Evolutionary conservation across 2,113 vertebrate genomes (phyloP), one percentile per base, ranked within the genome.

Genomic region (Xiphorhynchus elegans): DNA sequence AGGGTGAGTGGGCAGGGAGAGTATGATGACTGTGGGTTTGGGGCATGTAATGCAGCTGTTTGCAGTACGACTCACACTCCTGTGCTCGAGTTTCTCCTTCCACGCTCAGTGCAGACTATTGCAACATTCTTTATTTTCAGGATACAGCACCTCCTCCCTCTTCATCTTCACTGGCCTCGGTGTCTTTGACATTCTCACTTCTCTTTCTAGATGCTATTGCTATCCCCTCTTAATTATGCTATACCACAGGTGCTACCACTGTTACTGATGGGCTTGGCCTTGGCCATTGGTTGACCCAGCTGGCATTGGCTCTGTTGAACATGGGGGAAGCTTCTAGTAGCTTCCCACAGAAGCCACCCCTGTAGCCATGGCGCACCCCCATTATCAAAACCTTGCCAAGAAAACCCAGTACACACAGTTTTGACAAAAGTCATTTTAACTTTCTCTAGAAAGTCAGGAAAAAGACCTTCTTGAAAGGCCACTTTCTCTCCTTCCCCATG

Each of bases 191-290:
- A 46, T 46, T 46, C 44, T 46, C 44, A 46, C 44, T 46, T 42
- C 40, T 9, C 44, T 46, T 46, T 18, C 17, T 46, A 18, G 44
- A 46, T 46, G 44, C 44, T 46, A 46, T 46, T 46, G 40, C 40
- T 47, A 29, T 24, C 3, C 7, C 4, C 7, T 37, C 14, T 46
- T 29, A 39, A 23, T 10, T 56, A 2, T 11, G 14, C 56, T 69
- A 28, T 35, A 17, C 14, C 42, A 28, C 35, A 74, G 37, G 10
- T 0, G 0, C 13, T 68, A 3, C 29, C 39, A 29, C 9, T 0
- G 0, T 17, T 4, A 2, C 18, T 74, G 37, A 7, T 39, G 53
- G 33, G 21, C 31, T 67, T 20, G 35, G 18, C 17, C 8, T n/a
- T 56, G 17, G 16, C 11, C 8, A 23, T 3, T 2, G 10, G 11